phyloP scores from a whole-genome alignment of 1,140 invertebrate species.

The Philaenus spumarius region DNA sequence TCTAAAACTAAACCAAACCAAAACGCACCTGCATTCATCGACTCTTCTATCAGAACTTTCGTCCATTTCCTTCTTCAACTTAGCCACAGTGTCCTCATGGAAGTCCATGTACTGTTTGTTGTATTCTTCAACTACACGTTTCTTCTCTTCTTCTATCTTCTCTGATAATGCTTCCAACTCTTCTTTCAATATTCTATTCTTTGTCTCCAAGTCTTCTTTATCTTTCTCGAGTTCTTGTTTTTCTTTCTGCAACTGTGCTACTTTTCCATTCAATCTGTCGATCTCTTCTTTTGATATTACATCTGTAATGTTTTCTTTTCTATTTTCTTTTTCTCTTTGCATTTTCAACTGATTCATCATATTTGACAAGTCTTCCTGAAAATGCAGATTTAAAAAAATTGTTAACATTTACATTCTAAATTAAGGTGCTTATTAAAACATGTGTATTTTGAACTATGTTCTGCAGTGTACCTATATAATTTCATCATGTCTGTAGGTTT shows the following conservation, averaged over 20 bases:
- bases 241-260: constrained; percentile 4
- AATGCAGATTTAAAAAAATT: neutral
- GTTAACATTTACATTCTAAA: too few species aligned
- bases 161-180: constrained; percentile 10
- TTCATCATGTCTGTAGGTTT: too few species aligned
- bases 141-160: constrained; percentile 6
- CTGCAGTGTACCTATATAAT: too few species aligned
- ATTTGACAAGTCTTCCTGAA: neutral
- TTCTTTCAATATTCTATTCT: too few species aligned
- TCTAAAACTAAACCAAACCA: too few species aligned
- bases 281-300: constrained; percentile 10
- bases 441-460: too few species aligned
- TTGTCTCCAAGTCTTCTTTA: constrained; percentile 6
- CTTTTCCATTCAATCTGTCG: neutral
- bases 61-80: constrained; percentile 15
- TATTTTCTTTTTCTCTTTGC: neutral
- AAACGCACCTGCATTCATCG: constrained; percentile 11
- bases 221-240: constrained; percentile 5
- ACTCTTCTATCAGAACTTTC: constrained; percentile 6
- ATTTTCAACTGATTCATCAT: neutral
- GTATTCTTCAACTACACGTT: neutral
- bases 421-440: too few species aligned
- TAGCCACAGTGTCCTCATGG: constrained; percentile 11
- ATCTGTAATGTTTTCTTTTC: constrained; percentile 7
- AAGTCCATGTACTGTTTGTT: constrained; percentile 18